Base-by-base conservation (phyloP, 2,797 vertebrate species). In the Pachyuromys duprasi region DNA sequence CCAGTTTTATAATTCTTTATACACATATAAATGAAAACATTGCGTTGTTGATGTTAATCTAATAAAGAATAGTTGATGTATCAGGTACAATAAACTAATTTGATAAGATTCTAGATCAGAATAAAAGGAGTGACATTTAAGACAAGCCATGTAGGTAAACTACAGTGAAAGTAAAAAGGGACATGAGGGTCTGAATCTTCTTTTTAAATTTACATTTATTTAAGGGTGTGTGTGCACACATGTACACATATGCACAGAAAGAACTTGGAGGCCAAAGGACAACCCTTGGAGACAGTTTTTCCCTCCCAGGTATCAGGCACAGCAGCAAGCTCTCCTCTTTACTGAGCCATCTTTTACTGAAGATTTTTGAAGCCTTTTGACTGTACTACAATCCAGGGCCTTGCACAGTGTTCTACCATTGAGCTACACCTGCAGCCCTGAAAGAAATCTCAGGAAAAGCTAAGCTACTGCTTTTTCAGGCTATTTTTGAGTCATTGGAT, bases 11-110 rank as follows among this genome's bases (percentile, higher is more conserved):
- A 49, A 83, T 91, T 33, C 31, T 81, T 75, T 70, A 81, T 55
- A 80, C 69, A 87, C 13, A 76, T 91, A 63, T 93, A 94, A 87
- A 65, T 88, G 87, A 76, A 91, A 94, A 91, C 65, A 63, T 36
- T 81, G 13, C 12, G 49, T 79, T 95, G 84, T 45, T 81, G 3
- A 24, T 92, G 5, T 94, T 89, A 53, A 49, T 74, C 31, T 28
- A 70, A 1, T 93, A n/a, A 33, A 69, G 24, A 78, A 3, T 89
- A 18, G 45, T 97, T 97, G 70, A 55, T 82, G 8, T 53, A 36
- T 90, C 53, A 80, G 42, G 49, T 72, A 63, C 2, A 82, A 72
- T 65, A 79, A 94, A 78, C 80, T 95, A 55, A n/a, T 91, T 3
- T 76, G 55, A 18, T 89, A 69, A 87, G 55, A 78, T 31, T 84